Evolutionary conservation across 2,888 invertebrate species (phyloP).

Genomic region (Heliothis peltigera): DNA sequence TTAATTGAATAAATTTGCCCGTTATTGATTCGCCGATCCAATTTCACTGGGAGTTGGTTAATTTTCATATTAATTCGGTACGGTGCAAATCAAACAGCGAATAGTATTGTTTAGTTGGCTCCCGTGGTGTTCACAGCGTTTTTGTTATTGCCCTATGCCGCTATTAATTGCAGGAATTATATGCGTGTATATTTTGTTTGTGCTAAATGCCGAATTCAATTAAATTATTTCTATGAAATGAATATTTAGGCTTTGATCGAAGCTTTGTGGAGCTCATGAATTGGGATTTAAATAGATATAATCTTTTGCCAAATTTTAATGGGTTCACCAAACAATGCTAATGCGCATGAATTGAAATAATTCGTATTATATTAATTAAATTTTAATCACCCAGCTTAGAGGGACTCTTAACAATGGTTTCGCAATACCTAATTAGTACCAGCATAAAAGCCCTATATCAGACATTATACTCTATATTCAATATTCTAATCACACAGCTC

Average conservation of each 20-base stretch:
- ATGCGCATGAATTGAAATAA: neutral
- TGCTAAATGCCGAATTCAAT: constrained; percentile 16
- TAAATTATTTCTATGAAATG: constrained; percentile 17
- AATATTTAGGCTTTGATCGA: constrained; percentile 16
- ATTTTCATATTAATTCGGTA: constrained; percentile 61
- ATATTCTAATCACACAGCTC: neutral
- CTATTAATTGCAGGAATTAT: constrained; percentile 32
- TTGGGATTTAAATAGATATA: neutral
- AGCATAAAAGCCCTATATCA: neutral
- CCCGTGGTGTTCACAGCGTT: constrained; percentile 23
- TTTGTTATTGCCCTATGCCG: constrained; percentile 40
- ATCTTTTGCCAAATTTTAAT: neutral
- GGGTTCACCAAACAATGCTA: neutral
- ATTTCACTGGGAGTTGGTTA: constrained; percentile 49
- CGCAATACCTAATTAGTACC: neutral
- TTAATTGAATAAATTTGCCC: constrained; percentile 68
- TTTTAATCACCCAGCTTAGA: neutral
- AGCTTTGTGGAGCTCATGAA: constrained; percentile 21
- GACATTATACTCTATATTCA: neutral
- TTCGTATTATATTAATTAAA: neutral
- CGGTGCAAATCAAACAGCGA: constrained; percentile 37
- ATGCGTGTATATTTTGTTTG: constrained; percentile 28
- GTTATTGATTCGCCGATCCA: constrained; percentile 63
- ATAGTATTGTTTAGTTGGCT: constrained; percentile 42
- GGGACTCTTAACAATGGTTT: neutral